Evolutionary conservation across 1,140 invertebrate genomes (phyloP), one percentile per base, ranked within the genome.

Genomic region (Octopus sinensis): DNA sequence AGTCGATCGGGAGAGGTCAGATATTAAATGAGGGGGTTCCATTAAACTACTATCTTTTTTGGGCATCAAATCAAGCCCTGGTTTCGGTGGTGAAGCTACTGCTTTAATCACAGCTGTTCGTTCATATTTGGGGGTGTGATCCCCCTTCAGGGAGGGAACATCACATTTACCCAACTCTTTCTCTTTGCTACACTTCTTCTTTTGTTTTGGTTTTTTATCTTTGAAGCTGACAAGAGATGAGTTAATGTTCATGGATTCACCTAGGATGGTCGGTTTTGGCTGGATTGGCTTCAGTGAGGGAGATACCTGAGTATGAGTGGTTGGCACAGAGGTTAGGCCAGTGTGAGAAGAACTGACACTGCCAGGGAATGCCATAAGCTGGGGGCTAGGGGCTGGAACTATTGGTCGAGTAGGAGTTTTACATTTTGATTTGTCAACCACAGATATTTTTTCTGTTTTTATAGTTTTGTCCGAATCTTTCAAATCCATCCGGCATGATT

Each of bases 211-310:
- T 80, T 87, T 89, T 76, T 91, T 86, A 53, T 88, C 87, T 82
- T 91, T 91, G 68, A 92, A 87, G 7, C 88, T 87, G 23, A 85
- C 83, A 30, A 91, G 81, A 53, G 88, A 85, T 51, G 89, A 87
- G 80, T 89, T 90, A 43, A 88, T 82, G 78, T 82, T 83, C 13
- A 87, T 81, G 7, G 87, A 86, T 75, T 91, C 90, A 12, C 89
- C 89, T 80, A 91, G 84, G 6, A 89, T 88, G 6, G 88, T 90
- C 17, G 91, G 90, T 82, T 91, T 91, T 5, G 91, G 91, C 82
- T 91, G 91, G 79, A 91, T 91, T 0, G 91, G 88, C 80, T 91
- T 91, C 52, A 91, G 85, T 53, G 86, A 86, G 4, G 86, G 84
- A 52, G 85, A 85, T 56, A 83, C 85, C 79, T 85, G 86, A 53